Percentiles rank a stretch among this genome's conserved stretches.
These are phyloP conservation scores for Phrynosoma platyrhinos DNA, from an alignment of 2,113 vertebrate genomes.

Conservation along the genomic window DNA sequence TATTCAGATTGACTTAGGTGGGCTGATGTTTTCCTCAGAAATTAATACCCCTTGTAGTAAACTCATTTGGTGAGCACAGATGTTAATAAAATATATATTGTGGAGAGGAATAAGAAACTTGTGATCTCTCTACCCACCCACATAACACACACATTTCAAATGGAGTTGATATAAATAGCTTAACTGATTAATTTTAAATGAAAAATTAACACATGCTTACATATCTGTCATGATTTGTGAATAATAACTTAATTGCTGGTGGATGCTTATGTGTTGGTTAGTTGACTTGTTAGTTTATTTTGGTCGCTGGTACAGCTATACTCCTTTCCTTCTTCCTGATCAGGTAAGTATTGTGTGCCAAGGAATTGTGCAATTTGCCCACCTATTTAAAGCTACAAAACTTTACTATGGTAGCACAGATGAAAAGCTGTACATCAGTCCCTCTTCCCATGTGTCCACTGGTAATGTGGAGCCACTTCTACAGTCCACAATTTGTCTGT, in stretches of 20 bases:
- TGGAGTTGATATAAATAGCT: not conserved
- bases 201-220: not conserved
- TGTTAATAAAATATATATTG: not conserved
- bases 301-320: not conserved
- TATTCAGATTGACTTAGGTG: rapidly evolving
- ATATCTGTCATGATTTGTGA: no score
- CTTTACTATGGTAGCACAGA: not conserved
- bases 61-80: not conserved
- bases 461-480: not conserved
- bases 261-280: not conserved
- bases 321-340: not conserved
- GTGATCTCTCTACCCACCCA: no score
- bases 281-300: not conserved
- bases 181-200: not conserved
- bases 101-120: not conserved
- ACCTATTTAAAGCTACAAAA: not conserved
- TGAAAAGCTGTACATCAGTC: not conserved
- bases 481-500: not conserved
- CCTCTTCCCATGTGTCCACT: not conserved
- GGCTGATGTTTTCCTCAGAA: not conserved
- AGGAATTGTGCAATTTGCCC: not conserved
- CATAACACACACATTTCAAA: not conserved
- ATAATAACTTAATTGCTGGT: not conserved
- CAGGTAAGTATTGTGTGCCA: not conserved
- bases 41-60: not conserved